phyloP scores from a whole-genome alignment of 2,797 vertebrate species.

The Remorina albescens region DNA sequence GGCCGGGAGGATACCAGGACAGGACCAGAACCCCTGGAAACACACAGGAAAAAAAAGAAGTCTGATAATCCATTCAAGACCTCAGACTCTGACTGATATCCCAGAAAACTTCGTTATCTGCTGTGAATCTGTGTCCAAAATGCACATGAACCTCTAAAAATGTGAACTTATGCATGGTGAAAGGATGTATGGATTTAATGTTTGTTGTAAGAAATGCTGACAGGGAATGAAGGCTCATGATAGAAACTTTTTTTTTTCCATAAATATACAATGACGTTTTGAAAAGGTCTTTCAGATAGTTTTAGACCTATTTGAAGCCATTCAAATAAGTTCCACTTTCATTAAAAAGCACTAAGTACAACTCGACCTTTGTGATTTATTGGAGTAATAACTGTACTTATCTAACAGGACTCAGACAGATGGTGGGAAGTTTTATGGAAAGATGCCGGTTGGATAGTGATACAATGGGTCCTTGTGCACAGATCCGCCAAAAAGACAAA shows the following conservation, averaged over 20 bases:
- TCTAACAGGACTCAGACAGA: constrained; percentile 14
- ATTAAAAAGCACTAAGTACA: constrained; percentile 26
- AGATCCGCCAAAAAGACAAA: background rate
- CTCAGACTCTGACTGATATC: constrained; percentile 12
- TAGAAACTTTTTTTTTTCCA: too few relatives aligned
- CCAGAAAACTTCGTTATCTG: constrained; percentile 2
- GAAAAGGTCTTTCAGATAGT: constrained; percentile 20
- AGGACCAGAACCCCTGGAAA: constrained; percentile 89
- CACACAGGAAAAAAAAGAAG: constrained; percentile 19
- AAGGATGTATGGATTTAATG: constrained; percentile 17
- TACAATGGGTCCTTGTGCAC: background rate
- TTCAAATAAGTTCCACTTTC: constrained; percentile 5
- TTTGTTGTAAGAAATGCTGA: too few relatives aligned
- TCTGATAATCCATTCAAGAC: constrained; percentile 7
- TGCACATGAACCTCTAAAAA: background rate
- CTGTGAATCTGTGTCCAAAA: background rate
- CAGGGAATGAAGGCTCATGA: too few relatives aligned
- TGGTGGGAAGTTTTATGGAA: constrained; percentile 3
- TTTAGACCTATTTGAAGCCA: constrained; percentile 25
- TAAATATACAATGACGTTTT: constrained; percentile 24
- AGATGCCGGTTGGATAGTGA: background rate
- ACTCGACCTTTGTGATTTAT: constrained; percentile 24
- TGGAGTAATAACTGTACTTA: constrained; percentile 17
- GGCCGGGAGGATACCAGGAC: constrained; percentile 91
- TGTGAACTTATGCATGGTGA: background rate